Percentiles rank a stretch among this genome's conserved stretches.
These are phyloP conservation scores for Bathybates hornii DNA, from an alignment of 2,113 vertebrate genomes.

Conservation along the genomic window DNA sequence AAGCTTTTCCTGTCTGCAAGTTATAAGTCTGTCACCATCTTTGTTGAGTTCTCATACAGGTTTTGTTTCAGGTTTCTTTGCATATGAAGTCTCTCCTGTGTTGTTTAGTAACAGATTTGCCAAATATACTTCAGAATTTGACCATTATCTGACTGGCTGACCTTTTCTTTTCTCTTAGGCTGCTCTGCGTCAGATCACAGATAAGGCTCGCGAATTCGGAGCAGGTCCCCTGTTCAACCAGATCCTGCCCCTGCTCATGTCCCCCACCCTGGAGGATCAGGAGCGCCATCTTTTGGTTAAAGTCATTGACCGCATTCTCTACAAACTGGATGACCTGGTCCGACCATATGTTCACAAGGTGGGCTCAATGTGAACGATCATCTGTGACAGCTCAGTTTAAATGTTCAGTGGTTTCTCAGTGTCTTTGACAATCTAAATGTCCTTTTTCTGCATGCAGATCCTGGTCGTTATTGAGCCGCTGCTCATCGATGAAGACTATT, in stretches of 20 bases:
- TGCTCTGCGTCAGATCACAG: slow-evolving; percentile 93
- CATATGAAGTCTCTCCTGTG: neutral
- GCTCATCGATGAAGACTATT: slow-evolving; percentile 99
- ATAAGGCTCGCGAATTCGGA: slow-evolving; percentile 97
- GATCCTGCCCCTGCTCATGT: slow-evolving; percentile 96
- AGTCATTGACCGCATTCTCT: slow-evolving; percentile 97
- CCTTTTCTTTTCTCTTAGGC: slow-evolving; percentile 69
- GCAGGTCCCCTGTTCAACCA: slow-evolving; percentile 96
- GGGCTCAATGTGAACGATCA: neutral
- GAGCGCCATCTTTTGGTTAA: slow-evolving; percentile 97
- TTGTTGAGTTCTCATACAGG: neutral
- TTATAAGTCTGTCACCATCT: neutral
- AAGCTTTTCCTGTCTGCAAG: neutral
- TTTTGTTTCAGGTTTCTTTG: neutral
- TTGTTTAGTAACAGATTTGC: neutral
- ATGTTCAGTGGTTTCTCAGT: neutral
- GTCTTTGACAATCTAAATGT: neutral
- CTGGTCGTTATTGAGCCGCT: slow-evolving; percentile 97
- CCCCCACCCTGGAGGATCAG: slow-evolving; percentile 96
- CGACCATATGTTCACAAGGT: slow-evolving; percentile 98
- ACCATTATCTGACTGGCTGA: neutral
- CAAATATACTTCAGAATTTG: neutral
- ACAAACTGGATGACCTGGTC: slow-evolving; percentile 96
- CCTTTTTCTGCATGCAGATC: slow-evolving; percentile 71
- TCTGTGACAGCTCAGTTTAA: neutral